Evolutionary conservation across 2,797 vertebrate species (phyloP).

Genomic region (Squalus acanthias): DNA sequence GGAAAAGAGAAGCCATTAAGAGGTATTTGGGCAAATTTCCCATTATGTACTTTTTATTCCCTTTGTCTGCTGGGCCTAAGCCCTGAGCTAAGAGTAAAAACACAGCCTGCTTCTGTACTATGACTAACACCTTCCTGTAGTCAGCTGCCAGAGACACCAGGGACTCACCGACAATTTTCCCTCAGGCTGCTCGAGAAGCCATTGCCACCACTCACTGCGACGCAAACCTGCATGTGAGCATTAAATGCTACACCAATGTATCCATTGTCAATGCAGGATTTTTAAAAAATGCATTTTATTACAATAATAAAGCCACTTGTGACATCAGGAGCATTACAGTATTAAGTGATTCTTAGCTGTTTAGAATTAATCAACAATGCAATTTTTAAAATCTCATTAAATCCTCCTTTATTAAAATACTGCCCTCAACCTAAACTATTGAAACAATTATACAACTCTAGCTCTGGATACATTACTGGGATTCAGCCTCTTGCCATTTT

Average conservation of each 20-base stretch:
- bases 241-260: neutral
- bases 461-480: neutral
- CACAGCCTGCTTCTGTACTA: neutral
- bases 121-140: slow-evolving; percentile 10
- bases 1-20: neutral
- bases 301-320: neutral
- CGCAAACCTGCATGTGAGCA: neutral
- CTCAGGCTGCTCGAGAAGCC: neutral
- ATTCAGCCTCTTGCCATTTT: neutral
- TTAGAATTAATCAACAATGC: neutral
- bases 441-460: neutral
- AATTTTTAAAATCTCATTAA: neutral
- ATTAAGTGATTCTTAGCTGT: neutral
- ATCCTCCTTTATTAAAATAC: neutral
- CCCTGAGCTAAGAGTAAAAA: neutral
- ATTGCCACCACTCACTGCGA: neutral
- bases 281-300: neutral
- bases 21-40: neutral
- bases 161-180: neutral
- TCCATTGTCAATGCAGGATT: neutral
- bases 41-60: neutral
- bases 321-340: neutral
- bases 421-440: neutral
- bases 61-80: neutral
- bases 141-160: neutral